Percentiles rank a stretch among this genome's conserved stretches.
phyloP scores from a whole-genome alignment of 2,888 invertebrate species.

The Meiosimyza decipiens region DNA sequence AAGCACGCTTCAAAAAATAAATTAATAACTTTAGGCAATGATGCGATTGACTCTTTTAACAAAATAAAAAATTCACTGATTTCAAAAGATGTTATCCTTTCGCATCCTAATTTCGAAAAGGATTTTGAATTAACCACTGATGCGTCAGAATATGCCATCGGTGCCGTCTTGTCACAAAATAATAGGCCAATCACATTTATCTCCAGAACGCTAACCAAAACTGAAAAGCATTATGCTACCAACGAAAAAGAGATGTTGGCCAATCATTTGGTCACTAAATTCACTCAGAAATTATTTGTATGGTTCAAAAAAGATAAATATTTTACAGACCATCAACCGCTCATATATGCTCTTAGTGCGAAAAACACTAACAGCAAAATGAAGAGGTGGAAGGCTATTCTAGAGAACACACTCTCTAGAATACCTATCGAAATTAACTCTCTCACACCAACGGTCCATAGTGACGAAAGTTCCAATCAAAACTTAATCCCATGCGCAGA shows the following conservation, averaged over 20 bases:
- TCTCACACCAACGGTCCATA: background rate
- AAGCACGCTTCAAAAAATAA: constrained; percentile 3
- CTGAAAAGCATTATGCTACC: background rate
- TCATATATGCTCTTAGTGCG: background rate
- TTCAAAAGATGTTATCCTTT: background rate
- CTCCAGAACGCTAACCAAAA: constrained; percentile 9
- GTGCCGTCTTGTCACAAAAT: constrained; percentile 14
- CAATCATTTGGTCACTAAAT: background rate
- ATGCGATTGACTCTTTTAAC: background rate
- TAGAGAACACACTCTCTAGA: constrained; percentile 3
- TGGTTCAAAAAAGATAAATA: background rate
- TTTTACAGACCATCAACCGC: too few relatives aligned
- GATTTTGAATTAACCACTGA: constrained; percentile 14
- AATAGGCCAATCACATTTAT: constrained; percentile 13
- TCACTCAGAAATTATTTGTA: constrained; percentile 9
- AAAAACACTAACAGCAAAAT: constrained; percentile 13
- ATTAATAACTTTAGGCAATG: background rate
- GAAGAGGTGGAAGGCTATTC: constrained; percentile 15
- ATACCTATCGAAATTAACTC: background rate
- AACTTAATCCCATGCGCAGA: background rate
- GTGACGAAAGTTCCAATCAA: background rate
- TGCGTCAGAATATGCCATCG: constrained; percentile 16
- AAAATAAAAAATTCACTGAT: constrained; percentile 10
- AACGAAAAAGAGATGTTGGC: too few relatives aligned
- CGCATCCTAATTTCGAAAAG: constrained; percentile 1